Base-by-base conservation (phyloP, 1,140 invertebrate genomes). In the Zaprionus davidi region DNA sequence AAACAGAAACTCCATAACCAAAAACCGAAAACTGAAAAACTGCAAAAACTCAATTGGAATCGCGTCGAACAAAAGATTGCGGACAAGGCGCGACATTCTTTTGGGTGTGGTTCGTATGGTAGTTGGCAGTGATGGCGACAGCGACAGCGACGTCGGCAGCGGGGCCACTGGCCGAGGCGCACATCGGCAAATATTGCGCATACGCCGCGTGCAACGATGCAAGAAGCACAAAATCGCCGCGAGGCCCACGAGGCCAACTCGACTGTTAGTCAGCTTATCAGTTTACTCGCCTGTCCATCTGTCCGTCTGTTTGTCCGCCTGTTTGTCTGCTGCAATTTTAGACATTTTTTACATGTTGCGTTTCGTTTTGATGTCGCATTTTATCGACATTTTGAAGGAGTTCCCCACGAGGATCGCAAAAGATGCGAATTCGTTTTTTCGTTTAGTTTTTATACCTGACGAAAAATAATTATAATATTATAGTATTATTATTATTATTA, bases 31-130 rank as follows among this genome's bases (percentile, higher is more conserved):
- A 72, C 62, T 55, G 64, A 38, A 66, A 44, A 73, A 46, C 36
- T 56, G 44, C 55, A 51, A 62, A 36, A 63, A 46, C 38, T 59
- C 38, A 75, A 75, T 69, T 74, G 55, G 49, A 67, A 60, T 7
- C 64, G 65, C 59, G 22, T 22, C 26, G 44, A 70, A 75, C 67
- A 75, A 75, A 75, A 75, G 72, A 75, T 71, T 51, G 67, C 57
- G 57, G 57, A 22, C 57, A 74, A 69, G 65, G 36, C 53, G 72
- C 72, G 59, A 71, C 59, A 71, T 75, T 75, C 72, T 75, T 75
- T 70, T 66, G 69, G 68, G 73, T 71, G 73, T 55, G 73, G 68
- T 28, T 31, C 60, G 58, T 64, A 31, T 68, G 38, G 31, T 60
- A 56, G 59, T 62, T 34, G 20, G 55, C 44, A 31, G 22, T 53